Evolutionary conservation across 1,140 invertebrate species (phyloP).

Genomic region (Heliconius congener): DNA sequence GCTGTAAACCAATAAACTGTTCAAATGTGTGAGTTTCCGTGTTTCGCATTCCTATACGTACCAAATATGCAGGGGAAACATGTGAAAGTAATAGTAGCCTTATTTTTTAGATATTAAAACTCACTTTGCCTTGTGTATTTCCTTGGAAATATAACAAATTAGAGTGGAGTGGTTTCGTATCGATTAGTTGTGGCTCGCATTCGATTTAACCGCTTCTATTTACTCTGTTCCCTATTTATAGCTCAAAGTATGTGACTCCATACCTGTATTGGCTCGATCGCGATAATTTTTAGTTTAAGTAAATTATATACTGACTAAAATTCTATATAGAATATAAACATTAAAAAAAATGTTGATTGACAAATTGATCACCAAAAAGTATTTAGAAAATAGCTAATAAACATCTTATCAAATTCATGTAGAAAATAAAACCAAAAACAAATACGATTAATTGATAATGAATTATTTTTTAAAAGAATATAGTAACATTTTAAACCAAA

Average conservation of each 20-base stretch:
- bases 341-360: not conserved
- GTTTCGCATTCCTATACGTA: constrained; percentile 42
- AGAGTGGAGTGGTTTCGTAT: constrained; percentile 52
- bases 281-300: constrained; percentile 20
- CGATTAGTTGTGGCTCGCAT: constrained; percentile 72
- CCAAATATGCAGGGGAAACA: constrained; percentile 20
- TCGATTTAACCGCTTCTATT: constrained; percentile 77
- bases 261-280: constrained; percentile 59
- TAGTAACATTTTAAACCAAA: no score
- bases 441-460: no score
- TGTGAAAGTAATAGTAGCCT: constrained; percentile 16
- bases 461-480: no score
- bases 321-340: not conserved
- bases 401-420: not conserved
- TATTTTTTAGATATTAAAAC: constrained; percentile 26
- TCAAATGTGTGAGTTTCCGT: constrained; percentile 42
- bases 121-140: constrained; percentile 35
- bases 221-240: constrained; percentile 80
- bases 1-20: constrained; percentile 31
- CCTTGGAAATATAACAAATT: constrained; percentile 42
- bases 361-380: no score
- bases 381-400: no score
- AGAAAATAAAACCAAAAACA: not conserved
- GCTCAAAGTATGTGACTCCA: constrained; percentile 59
- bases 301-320: not conserved